Percentiles rank a stretch among this genome's conserved stretches.
Conservation (phyloP, 1,140 invertebrate genomes). For the Glossosoma conforme region DNA sequence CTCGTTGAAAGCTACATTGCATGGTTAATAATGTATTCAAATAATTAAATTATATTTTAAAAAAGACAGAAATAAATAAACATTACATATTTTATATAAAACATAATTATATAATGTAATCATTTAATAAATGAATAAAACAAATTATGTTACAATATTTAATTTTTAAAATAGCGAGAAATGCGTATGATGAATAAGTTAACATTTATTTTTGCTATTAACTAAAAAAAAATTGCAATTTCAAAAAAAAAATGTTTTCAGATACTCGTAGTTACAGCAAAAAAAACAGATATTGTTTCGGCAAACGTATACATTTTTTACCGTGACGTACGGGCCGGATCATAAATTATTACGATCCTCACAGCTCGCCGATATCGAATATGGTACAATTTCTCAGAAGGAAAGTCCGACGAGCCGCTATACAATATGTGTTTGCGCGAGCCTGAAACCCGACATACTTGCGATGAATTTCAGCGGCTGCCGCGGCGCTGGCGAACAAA, state of each 20-base stretch:
- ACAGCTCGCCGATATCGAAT: no score
- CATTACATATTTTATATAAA: background rate
- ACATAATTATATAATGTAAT: background rate
- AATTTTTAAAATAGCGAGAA: background rate
- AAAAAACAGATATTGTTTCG: no score
- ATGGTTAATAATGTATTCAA: background rate
- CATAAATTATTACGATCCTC: no score
- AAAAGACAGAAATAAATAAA: background rate
- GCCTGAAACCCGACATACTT: slow-evolving; percentile 1
- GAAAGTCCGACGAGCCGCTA: slow-evolving; percentile 1
- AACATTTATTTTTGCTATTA: background rate
- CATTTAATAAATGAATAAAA: background rate
- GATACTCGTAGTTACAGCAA: no score
- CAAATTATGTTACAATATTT: background rate
- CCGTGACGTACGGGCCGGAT: background rate
- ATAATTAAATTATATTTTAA: background rate
- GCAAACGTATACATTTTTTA: background rate
- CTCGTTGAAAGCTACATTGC: background rate
- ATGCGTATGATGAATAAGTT: background rate
- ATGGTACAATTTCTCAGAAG: background rate
- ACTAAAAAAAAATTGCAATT: no score
- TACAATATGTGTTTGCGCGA: background rate
- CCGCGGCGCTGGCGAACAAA: slow-evolving; percentile 5
- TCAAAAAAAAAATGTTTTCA: no score
- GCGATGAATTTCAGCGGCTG: slow-evolving; percentile 3